Conservation (phyloP, 2,113 vertebrate genomes). For the Chlamydotis undulata region DNA sequence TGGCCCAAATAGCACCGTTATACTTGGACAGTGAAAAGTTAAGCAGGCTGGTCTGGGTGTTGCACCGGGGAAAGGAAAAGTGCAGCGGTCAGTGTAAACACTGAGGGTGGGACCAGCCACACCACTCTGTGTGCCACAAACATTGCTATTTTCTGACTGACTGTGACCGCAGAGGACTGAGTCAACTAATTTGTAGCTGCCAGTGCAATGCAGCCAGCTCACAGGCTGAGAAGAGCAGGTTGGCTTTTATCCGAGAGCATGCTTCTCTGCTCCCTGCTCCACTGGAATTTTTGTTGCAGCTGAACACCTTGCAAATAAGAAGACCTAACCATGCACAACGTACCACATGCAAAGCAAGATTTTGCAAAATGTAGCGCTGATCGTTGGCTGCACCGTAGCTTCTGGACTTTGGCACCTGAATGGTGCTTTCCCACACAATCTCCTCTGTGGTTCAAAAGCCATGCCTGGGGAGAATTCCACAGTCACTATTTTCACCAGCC, state of each 20-base stretch:
- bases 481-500: not conserved
- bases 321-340: fast-evolving
- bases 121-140: not conserved
- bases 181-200: not conserved
- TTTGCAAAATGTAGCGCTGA: not conserved
- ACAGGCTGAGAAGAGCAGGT: not conserved
- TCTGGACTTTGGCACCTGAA: not conserved
- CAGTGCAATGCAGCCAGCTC: not conserved
- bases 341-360: not conserved
- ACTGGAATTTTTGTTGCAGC: not conserved
- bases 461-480: not conserved
- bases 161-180: not conserved
- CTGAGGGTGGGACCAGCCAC: not conserved
- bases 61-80: not conserved
- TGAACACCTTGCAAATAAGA: not conserved
- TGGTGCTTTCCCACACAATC: not conserved
- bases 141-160: constrained; percentile 1
- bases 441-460: not conserved
- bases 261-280: not conserved
- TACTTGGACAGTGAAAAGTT: not conserved
- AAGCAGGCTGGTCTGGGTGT: not conserved
- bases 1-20: not conserved
- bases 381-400: fast-evolving
- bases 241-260: not conserved
- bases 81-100: not conserved